Conservation (phyloP, 2,113 vertebrate genomes). For the Blennius ocellaris region DNA sequence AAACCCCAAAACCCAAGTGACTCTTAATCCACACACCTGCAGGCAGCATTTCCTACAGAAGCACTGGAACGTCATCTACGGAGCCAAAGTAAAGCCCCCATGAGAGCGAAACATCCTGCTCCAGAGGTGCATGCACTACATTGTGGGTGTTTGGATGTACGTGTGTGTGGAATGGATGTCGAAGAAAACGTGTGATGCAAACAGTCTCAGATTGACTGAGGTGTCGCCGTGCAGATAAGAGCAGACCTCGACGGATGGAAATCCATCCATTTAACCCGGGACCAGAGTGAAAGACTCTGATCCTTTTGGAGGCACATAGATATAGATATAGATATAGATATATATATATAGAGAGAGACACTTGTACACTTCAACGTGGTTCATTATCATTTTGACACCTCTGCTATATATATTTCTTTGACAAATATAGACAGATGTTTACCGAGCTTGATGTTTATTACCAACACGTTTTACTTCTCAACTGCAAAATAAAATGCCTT, state of each 20-base stretch:
- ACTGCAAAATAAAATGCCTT: no score
- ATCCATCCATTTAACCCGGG: slow-evolving; percentile 41
- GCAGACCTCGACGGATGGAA: slow-evolving; percentile 27
- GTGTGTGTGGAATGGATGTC: background rate
- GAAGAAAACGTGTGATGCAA: slow-evolving; percentile 24
- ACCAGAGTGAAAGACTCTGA: slow-evolving; percentile 20
- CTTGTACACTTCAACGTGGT: no score
- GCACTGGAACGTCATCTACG: slow-evolving; percentile 45
- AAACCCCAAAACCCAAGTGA: background rate
- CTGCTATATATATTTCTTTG: no score
- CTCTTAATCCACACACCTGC: slow-evolving; percentile 35
- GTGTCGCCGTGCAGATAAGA: slow-evolving; percentile 47
- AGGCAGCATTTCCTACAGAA: slow-evolving; percentile 35
- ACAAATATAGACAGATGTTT: no score
- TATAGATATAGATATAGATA: background rate
- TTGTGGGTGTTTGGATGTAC: slow-evolving; percentile 9
- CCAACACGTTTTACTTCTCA: no score
- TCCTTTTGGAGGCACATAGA: background rate
- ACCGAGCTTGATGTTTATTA: no score
- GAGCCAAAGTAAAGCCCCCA: slow-evolving; percentile 36
- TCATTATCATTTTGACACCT: no score
- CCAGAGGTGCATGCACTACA: slow-evolving; percentile 2
- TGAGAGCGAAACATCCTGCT: slow-evolving; percentile 54
- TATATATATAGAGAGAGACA: no score
- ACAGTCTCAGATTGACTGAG: slow-evolving; percentile 47